Percentiles rank a stretch among this genome's conserved stretches.
Evolutionary conservation across 1,140 invertebrate genomes (phyloP).

Genomic region (Agrypnia vestita): DNA sequence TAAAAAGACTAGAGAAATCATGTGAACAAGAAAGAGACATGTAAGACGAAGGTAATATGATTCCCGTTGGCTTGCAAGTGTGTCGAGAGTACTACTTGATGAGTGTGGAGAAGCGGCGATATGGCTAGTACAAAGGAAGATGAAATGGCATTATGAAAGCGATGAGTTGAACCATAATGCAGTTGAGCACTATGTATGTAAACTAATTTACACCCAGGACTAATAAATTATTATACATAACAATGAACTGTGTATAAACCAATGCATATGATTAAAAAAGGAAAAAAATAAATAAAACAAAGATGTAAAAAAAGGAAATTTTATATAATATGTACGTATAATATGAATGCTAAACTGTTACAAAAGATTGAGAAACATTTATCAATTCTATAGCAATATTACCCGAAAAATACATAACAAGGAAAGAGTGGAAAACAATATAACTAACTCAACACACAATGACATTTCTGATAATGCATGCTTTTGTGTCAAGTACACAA

Average conservation of each 20-base stretch:
- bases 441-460: conserved; percentile 20
- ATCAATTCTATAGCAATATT: conserved; percentile 32
- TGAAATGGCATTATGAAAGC: conserved; percentile 60
- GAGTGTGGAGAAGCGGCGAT: conserved; percentile 59
- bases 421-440: conserved; percentile 32
- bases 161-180: conserved; percentile 60
- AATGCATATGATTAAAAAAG: conserved; percentile 34
- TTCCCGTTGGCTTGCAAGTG: conserved; percentile 59
- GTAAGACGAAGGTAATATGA: conserved; percentile 41
- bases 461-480: conserved; percentile 27
- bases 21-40: conserved; percentile 26
- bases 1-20: conserved; percentile 31
- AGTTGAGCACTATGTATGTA: conserved; percentile 60
- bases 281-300: conserved; percentile 45
- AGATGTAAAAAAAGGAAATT: conserved; percentile 30
- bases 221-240: conserved; percentile 60
- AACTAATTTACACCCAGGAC: conserved; percentile 62
- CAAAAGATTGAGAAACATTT: conserved; percentile 28
- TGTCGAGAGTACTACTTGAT: conserved; percentile 54
- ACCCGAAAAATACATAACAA: conserved; percentile 32
- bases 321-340: conserved; percentile 37
- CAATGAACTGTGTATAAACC: conserved; percentile 31
- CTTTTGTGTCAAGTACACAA: background rate
- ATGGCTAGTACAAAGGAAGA: conserved; percentile 51
- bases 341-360: conserved; percentile 42